Evolutionary conservation across 2,113 vertebrate genomes (phyloP), one percentile per base, ranked within the genome.

Genomic region (Brachirus orientalis): DNA sequence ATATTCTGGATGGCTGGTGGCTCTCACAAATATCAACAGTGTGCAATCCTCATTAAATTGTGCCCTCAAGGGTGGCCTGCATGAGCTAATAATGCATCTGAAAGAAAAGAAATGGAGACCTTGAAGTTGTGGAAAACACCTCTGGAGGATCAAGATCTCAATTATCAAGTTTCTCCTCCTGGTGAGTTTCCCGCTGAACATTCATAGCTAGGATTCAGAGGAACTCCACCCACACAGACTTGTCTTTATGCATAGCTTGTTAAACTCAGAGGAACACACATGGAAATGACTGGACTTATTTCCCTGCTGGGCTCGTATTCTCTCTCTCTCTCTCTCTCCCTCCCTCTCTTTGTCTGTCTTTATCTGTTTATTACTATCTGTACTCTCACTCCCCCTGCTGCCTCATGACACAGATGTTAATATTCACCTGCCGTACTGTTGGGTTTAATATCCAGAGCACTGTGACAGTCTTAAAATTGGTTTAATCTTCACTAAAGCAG

Each of bases 261-360:
- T 90, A 90, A 86, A 87, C 38, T 84, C 81, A 46, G 72, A 80
- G 66, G 53, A 82, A 54, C 69, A 35, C 64, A 3, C 68, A 51
- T 75, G 77, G 82, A 88, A 88, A 85, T 83, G 86, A 85, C 86
- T 83, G 71, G 55, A 47, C 74, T 91, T 89, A 89, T 91, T 92
- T 91, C 89, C 91, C 88, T 17, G 12, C 66, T 52, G 88, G 74
- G 67, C 72, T 82, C 74, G 66, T 83, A 4, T 28, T 28, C 28
- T 2, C 28, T 1, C 28, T 28, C 28, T 28, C 28, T 28, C 28
- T 28, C 28, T 28, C 22, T 87, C 78, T 80, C 51, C 69, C 47
- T 41, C 38, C 7, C 8, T 40, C 38, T 87, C 78, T 82, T 51
- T 69, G 40, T 53, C 44, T 62, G 2, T 59, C 40, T 36, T 8